Conservation (phyloP, 2,888 invertebrate genomes). For the Nowickia ferox region DNA sequence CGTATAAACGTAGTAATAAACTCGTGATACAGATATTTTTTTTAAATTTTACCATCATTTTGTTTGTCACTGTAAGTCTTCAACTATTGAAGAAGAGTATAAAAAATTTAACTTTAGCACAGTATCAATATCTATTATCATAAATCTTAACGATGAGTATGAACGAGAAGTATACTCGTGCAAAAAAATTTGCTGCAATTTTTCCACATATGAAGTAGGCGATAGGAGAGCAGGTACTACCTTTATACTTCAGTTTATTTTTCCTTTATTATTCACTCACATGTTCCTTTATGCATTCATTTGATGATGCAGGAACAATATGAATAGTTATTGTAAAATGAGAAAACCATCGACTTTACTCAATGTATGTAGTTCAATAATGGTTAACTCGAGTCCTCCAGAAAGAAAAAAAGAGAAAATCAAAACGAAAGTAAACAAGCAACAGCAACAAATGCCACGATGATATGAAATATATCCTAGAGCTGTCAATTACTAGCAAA, state of each 20-base stretch:
- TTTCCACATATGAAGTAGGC: background rate
- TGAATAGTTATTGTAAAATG: constrained; percentile 37
- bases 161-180: constrained; percentile 6
- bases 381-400: background rate
- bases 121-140: constrained; percentile 60
- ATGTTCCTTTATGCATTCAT: constrained; percentile 12
- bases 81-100: background rate
- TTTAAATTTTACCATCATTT: background rate
- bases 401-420: background rate
- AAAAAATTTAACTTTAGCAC: constrained; percentile 20
- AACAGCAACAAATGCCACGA: background rate
- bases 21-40: too few species aligned
- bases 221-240: background rate
- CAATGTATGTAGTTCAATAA: constrained; percentile 3
- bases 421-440: constrained; percentile 12
- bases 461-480: constrained; percentile 38
- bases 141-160: constrained; percentile 52
- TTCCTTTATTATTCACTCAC: constrained; percentile 19
- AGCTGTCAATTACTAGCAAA: constrained; percentile 65
- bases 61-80: background rate
- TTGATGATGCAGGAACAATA: background rate
- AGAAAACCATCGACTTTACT: constrained; percentile 22
- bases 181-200: background rate
- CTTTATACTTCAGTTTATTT: constrained; percentile 1
- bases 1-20: too few species aligned